Evolutionary conservation across 2,113 vertebrate species (phyloP).

Genomic region (Hystrix brachyura): DNA sequence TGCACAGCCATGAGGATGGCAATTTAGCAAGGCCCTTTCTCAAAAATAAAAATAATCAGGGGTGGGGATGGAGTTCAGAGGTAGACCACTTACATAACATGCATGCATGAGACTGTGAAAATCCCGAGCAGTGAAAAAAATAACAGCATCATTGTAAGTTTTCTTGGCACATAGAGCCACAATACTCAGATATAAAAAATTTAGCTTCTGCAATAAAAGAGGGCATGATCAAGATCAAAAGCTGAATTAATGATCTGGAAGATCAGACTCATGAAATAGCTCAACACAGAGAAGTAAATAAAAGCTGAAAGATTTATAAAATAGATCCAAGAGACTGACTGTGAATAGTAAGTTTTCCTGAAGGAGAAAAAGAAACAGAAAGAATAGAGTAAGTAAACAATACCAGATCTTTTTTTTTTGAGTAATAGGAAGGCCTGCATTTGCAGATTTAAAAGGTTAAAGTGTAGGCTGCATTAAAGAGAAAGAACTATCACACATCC

Average conservation of each 20-base stretch:
- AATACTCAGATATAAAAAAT: background rate
- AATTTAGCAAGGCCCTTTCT: background rate
- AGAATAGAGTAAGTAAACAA: background rate
- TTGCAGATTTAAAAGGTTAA: background rate
- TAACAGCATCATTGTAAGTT: background rate
- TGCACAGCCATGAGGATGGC: background rate
- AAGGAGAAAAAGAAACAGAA: background rate
- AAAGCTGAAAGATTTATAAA: background rate
- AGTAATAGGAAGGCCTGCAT: background rate
- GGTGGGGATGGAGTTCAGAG: background rate
- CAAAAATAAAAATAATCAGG: background rate
- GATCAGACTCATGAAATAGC: background rate
- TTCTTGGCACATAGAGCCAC: background rate
- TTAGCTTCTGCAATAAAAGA: background rate
- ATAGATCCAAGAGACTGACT: background rate
- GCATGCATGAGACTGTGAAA: too few species aligned
- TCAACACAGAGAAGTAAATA: background rate
- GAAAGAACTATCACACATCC: background rate
- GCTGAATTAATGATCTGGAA: background rate
- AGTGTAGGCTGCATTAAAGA: background rate
- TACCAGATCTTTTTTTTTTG: background rate
- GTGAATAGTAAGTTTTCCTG: background rate
- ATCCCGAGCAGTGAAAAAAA: background rate
- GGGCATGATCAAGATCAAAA: background rate
- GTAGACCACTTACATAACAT: background rate